phyloP scores from a whole-genome alignment of 2,888 invertebrate species.

The Platypus cylindrus region DNA sequence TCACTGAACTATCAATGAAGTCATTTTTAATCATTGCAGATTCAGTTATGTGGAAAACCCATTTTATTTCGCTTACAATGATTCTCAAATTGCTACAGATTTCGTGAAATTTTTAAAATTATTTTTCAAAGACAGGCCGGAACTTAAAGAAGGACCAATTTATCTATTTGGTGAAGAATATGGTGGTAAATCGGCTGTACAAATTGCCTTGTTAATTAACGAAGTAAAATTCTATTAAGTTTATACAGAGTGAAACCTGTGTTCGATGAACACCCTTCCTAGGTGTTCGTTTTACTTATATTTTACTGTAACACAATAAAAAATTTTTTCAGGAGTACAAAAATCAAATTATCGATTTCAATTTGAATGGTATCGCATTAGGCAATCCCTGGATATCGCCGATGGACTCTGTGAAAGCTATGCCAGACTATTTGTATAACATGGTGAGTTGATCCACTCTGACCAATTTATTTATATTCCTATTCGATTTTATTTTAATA shows the following conservation, averaged over 20 bases:
- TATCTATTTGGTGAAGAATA: conserved; percentile 86
- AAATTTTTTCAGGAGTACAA: conserved; percentile 16
- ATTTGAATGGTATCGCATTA: conserved; percentile 65
- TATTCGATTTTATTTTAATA: not conserved
- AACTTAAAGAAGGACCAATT: conserved; percentile 59
- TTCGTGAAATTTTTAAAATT: conserved; percentile 57
- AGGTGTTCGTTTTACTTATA: not conserved
- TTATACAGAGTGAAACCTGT: too few species aligned
- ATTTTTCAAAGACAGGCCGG: conserved; percentile 54
- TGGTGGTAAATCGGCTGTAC: conserved; percentile 85
- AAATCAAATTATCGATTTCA: conserved; percentile 34
- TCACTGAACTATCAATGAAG: not conserved
- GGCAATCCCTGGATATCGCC: conserved; percentile 88
- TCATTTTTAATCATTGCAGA: conserved; percentile 3
- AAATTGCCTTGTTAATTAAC: conserved; percentile 53
- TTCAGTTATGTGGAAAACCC: conserved; percentile 9
- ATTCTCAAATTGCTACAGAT: conserved; percentile 58
- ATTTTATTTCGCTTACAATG: conserved; percentile 38
- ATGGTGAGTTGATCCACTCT: conserved; percentile 45
- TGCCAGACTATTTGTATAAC: conserved; percentile 66
- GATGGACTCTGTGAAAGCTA: conserved; percentile 68
- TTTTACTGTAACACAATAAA: not conserved
- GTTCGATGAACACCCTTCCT: not conserved
- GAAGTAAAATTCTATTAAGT: conserved; percentile 32
- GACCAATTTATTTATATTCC: not conserved